Conservation (phyloP, 2,888 invertebrate species). For the Epirrita christyi region DNA sequence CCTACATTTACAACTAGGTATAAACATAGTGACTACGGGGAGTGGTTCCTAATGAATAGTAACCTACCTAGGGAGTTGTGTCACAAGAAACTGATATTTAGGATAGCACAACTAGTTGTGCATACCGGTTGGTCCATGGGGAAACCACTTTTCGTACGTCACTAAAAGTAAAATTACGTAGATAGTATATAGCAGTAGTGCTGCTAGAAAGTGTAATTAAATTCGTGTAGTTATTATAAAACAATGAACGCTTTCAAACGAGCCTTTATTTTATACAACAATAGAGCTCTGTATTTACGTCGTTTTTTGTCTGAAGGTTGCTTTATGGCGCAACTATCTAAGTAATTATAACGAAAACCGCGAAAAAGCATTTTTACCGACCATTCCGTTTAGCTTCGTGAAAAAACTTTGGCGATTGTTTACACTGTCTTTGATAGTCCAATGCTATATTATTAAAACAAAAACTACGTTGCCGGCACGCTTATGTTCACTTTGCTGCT, state of each 20-base stretch:
- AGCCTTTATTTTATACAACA: conserved; percentile 29
- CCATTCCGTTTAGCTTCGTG: conserved; percentile 4
- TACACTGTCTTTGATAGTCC: conserved; percentile 6
- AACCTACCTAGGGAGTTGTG: too few species aligned
- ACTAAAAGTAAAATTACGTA: conserved; percentile 59
- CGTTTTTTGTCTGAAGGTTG: conserved; percentile 18
- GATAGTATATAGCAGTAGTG: conserved; percentile 49
- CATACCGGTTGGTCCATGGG: conserved; percentile 30
- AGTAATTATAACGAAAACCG: conserved; percentile 11
- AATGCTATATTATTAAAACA: conserved; percentile 16
- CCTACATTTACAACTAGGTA: too few species aligned
- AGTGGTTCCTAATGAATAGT: too few species aligned
- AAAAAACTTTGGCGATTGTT: conserved; percentile 6
- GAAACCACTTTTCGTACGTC: conserved; percentile 24
- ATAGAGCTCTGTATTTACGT: conserved; percentile 35
- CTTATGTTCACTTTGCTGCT: conserved; percentile 51
- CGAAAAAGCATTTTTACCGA: conserved; percentile 3
- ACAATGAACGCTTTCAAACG: conserved; percentile 51
- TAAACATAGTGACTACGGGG: too few species aligned
- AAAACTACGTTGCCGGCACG: conserved; percentile 42
- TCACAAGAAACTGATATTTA: too few species aligned
- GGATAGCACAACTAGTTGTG: too few species aligned
- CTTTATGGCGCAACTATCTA: not conserved
- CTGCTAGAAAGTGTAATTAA: conserved; percentile 68
- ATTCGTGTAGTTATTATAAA: conserved; percentile 54